Evolutionary conservation across 1,140 invertebrate species (phyloP), one percentile per base, ranked within the genome.

Genomic region (Potamilus streckersoni): DNA sequence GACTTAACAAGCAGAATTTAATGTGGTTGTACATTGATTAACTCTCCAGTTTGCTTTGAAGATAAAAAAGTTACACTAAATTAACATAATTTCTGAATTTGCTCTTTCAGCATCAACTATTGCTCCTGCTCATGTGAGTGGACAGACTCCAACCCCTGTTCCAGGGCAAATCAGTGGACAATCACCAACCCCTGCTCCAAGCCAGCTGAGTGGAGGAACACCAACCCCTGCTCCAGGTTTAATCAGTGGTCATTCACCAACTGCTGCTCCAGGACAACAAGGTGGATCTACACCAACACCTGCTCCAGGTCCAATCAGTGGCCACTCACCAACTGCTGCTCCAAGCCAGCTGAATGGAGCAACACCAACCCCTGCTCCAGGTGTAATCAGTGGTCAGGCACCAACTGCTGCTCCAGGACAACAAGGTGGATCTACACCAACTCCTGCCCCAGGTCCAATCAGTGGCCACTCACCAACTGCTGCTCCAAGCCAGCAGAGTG

Each of bases 291-390:
- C 68, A 61, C 72, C 75, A 23, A 77, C 71, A 1, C 65, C 68
- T 70, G 20, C 66, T 5, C 71, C 70, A 1, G 20, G 56, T 58
- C 13, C 49, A 27, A 23, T 56, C 16, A 23, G 57, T 23, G 31
- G 27, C n/a, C 0, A 27, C 0, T 38, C 62, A 55, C 59, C 70
- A 11, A 75, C 75, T 56, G 69, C 66, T 27, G 14, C 57, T 56
- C 74, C 71, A 55, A 20, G 55, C 3, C 49, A 56, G 1, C n/a
- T 12, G 2, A 17, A 55, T 15, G 68, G 62, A 60, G n/a, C 61
- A 14, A 60, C 72, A 11, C 72, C 72, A 68, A 74, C 72, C 19
- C 64, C 72, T 20, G 27, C 67, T 11, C 72, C 72, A 49, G 27
- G 27, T 55, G 3, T 56, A 67, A 17, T 14, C 17, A 15, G 5